Percentiles rank a stretch among this genome's conserved stretches.
These are phyloP conservation scores for Phataginus tetradactyla DNA, from an alignment of 2,797 vertebrate genomes.

Conservation along the genomic window DNA sequence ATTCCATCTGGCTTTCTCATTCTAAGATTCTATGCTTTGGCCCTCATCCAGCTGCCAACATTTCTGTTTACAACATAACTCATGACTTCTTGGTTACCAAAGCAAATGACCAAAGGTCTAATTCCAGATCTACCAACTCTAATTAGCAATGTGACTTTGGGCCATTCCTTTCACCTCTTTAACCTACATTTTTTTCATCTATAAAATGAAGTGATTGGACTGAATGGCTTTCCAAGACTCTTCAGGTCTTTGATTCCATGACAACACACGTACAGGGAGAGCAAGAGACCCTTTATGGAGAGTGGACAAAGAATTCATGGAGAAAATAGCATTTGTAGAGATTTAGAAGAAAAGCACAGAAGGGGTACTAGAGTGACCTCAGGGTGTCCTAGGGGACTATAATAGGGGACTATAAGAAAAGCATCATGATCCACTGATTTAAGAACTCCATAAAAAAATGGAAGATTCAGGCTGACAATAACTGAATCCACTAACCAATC, in stretches of 20 bases:
- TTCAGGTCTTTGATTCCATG: not conserved
- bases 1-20: not conserved
- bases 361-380: not conserved
- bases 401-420: not conserved
- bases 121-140: conserved; percentile 9
- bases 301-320: not conserved
- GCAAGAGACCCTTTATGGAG: not conserved
- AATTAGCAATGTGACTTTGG: not conserved
- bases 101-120: not conserved
- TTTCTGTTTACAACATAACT: not conserved
- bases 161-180: not conserved
- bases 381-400: not conserved
- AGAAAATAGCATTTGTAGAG: conserved; percentile 6
- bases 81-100: not conserved
- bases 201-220: not conserved
- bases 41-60: not conserved
- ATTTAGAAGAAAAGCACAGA: not conserved
- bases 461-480: not conserved
- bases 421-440: not conserved
- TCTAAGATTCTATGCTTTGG: conserved; percentile 3
- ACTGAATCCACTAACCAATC: not conserved
- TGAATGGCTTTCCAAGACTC: not conserved
- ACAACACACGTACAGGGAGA: not conserved
- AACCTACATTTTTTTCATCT: not conserved
- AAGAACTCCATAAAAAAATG: not conserved